A percentile compares a stretch with the other conserved stretches of the same genome.
These are phyloP conservation scores for Lasiurus borealis DNA, from an alignment of 2,113 vertebrate genomes.

Conservation along the genomic window DNA sequence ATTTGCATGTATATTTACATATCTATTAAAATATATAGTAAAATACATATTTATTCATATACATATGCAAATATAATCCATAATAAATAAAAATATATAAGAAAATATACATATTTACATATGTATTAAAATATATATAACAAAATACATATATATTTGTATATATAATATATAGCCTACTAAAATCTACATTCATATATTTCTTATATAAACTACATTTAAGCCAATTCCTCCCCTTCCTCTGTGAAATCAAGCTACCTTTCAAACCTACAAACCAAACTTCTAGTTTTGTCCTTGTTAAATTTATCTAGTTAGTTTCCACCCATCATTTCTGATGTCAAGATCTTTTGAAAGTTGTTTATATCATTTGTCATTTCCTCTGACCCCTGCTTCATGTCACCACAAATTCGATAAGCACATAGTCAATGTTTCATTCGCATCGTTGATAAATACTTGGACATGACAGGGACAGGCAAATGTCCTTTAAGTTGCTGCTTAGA, in stretches of 20 bases:
- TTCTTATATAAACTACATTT: neutral
- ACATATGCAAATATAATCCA: no score
- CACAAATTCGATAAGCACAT: slow-evolving; percentile 38
- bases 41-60: no score
- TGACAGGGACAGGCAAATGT: neutral
- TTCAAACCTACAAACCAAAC: slow-evolving; percentile 43
- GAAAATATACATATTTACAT: no score
- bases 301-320: slow-evolving; percentile 30
- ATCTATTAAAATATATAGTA: no score
- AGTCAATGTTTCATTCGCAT: neutral
- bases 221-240: neutral
- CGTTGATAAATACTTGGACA: slow-evolving; percentile 40
- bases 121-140: neutral
- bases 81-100: no score
- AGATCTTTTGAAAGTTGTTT: slow-evolving; percentile 53
- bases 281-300: neutral
- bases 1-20: neutral
- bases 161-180: neutral
- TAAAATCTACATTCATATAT: neutral
- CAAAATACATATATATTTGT: neutral
- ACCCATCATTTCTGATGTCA: slow-evolving; percentile 7
- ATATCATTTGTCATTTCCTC: slow-evolving; percentile 34
- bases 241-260: neutral
- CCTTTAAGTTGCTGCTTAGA: neutral
- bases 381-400: slow-evolving; percentile 47